A percentile compares a stretch with the other conserved stretches of the same genome.
Conservation (phyloP, 2,113 vertebrate genomes). For the Ptychochromis oligacanthus region DNA sequence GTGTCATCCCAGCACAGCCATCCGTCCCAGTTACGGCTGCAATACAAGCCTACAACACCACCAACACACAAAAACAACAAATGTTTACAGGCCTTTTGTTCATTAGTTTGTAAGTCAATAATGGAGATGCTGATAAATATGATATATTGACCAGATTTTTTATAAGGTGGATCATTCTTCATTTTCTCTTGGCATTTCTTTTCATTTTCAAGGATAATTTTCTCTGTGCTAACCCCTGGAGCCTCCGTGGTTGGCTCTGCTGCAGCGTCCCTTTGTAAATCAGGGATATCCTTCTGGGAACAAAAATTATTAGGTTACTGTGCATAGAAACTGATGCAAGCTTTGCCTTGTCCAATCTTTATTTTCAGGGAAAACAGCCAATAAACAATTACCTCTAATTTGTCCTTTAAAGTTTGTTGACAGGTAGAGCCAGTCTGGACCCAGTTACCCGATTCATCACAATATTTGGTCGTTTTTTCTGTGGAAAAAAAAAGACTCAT, state of each 20-base stretch:
- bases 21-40: conserved; percentile 63
- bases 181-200: conserved; percentile 63
- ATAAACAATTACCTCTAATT: conserved; percentile 80
- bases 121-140: not conserved
- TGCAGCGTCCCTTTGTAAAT: conserved; percentile 23
- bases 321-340: not conserved
- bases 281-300: conserved; percentile 6
- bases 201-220: conserved; percentile 28
- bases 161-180: conserved; percentile 33
- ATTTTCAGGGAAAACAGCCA: not conserved
- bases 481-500: conserved; percentile 24
- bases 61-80: not conserved
- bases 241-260: not conserved
- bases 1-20: conserved; percentile 70
- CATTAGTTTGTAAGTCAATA: not conserved
- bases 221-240: not conserved
- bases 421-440: conserved; percentile 88
- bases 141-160: conserved; percentile 48
- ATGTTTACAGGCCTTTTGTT: not conserved
- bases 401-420: conserved; percentile 84
- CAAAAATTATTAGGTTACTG: not conserved
- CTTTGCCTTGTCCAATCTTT: not conserved
- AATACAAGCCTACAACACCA: conserved; percentile 42
- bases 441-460: conserved; percentile 90
- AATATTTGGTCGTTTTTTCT: conserved; percentile 92